A percentile compares a stretch with the other conserved stretches of the same genome.
Conservation (phyloP, 2,113 vertebrate species). For the Ptychochromis oligacanthus region DNA sequence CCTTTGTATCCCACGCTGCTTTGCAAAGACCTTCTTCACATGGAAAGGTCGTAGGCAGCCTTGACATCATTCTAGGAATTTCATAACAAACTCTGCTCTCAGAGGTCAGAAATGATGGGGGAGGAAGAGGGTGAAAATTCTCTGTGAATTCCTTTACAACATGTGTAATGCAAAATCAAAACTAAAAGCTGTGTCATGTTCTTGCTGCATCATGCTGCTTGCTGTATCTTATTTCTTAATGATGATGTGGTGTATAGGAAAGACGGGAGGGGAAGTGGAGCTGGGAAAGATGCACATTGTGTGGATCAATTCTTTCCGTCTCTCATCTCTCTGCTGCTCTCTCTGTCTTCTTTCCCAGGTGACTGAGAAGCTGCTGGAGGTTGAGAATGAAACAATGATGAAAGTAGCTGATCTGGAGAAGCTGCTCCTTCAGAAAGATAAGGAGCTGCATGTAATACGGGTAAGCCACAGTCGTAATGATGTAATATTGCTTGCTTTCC, state of each 20-base stretch:
- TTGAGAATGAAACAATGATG: constrained; percentile 98
- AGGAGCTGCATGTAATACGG: constrained; percentile 88
- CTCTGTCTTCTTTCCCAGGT: constrained; percentile 74
- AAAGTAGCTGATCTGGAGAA: constrained; percentile 96
- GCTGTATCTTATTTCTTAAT: constrained; percentile 54
- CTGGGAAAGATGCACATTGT: constrained; percentile 43
- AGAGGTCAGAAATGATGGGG: constrained; percentile 67
- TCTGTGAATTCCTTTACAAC: constrained; percentile 56
- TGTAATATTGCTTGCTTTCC: neutral
- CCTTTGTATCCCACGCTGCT: constrained; percentile 65
- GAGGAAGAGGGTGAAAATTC: constrained; percentile 62
- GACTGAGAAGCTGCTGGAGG: constrained; percentile 93
- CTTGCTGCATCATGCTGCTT: constrained; percentile 69
- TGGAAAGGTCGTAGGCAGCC: constrained; percentile 70
- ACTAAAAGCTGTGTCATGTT: constrained; percentile 52
- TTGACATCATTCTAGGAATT: constrained; percentile 72
- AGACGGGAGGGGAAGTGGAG: constrained; percentile 44
- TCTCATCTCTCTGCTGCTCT: constrained; percentile 27
- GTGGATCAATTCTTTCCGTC: constrained; percentile 38
- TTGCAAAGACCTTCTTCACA: constrained; percentile 62
- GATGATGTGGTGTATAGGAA: constrained; percentile 56
- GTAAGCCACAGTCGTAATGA: constrained; percentile 67
- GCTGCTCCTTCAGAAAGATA: constrained; percentile 90
- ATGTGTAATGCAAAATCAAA: constrained; percentile 55
- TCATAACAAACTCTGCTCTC: constrained; percentile 72